Evolutionary conservation across 2,888 invertebrate species (phyloP).

Genomic region (Yponomeuta malinellus): DNA sequence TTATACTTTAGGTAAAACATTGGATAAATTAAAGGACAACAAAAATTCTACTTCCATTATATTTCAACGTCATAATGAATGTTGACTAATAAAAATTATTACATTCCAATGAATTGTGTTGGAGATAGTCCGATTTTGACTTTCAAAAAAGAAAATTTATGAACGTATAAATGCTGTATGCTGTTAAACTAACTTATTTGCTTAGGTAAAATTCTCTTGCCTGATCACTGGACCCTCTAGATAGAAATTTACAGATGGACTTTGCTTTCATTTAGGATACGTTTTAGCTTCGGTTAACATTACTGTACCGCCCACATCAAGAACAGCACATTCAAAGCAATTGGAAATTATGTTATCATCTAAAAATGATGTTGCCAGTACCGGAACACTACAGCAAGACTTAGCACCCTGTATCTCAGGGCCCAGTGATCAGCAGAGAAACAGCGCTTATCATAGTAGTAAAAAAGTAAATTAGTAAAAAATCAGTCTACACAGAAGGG

Average conservation of each 20-base stretch:
- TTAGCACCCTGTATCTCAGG: neutral
- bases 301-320: neutral
- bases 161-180: slow-evolving; percentile 32
- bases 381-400: neutral
- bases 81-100: slow-evolving; percentile 65
- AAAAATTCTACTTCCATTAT: slow-evolving; percentile 73
- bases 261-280: neutral
- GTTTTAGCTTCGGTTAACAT: neutral
- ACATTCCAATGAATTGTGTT: slow-evolving; percentile 43
- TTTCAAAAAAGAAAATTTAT: slow-evolving; percentile 48
- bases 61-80: slow-evolving; percentile 60
- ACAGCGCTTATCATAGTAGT: slow-evolving; percentile 28
- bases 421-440: slow-evolving; percentile 19
- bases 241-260: no score
- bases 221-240: neutral
- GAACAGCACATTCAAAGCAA: neutral
- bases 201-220: neutral
- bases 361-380: neutral
- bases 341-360: neutral
- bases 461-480: slow-evolving; percentile 31
- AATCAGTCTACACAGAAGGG: slow-evolving; percentile 63
- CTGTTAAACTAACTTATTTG: slow-evolving; percentile 11
- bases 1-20: neutral
- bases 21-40: slow-evolving; percentile 47
- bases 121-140: slow-evolving; percentile 34